These are phyloP conservation scores for Cyphomyrus plagiostoma DNA, from an alignment of 2,113 vertebrate genomes.

Conservation along the genomic window DNA sequence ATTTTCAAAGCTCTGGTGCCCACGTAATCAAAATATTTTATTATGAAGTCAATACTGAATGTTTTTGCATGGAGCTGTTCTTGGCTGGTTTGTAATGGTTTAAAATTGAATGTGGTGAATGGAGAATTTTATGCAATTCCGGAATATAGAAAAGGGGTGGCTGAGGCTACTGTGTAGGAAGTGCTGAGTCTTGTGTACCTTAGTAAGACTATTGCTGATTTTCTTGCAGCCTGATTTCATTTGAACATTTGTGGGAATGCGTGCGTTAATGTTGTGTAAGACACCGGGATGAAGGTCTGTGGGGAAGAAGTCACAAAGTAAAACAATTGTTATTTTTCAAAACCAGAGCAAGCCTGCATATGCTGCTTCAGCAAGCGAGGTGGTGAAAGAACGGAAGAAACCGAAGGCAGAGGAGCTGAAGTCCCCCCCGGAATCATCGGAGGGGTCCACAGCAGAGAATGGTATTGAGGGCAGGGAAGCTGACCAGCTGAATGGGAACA, in stretches of 20 bases:
- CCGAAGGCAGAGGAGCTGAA: conserved; percentile 71
- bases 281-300: background rate
- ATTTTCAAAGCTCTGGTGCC: background rate
- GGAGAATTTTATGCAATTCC: background rate
- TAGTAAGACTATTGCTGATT: background rate
- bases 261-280: background rate
- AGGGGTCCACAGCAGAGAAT: conserved; percentile 74
- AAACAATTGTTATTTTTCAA: conserved; percentile 32
- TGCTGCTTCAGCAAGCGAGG: conserved; percentile 73
- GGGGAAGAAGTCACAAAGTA: background rate
- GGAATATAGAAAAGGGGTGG: background rate
- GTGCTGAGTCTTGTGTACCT: background rate
- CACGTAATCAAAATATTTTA: background rate
- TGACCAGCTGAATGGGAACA: conserved; percentile 75
- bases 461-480: conserved; percentile 74
- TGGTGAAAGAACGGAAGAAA: conserved; percentile 75
- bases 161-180: background rate
- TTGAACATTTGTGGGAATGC: background rate
- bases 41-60: background rate
- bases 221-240: background rate
- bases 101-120: background rate
- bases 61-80: background rate
- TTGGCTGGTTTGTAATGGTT: background rate
- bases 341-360: conserved; percentile 76
- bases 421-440: conserved; percentile 64